Evolutionary conservation across 2,113 vertebrate species (phyloP).

Genomic region (Thalassoma bifasciatum): DNA sequence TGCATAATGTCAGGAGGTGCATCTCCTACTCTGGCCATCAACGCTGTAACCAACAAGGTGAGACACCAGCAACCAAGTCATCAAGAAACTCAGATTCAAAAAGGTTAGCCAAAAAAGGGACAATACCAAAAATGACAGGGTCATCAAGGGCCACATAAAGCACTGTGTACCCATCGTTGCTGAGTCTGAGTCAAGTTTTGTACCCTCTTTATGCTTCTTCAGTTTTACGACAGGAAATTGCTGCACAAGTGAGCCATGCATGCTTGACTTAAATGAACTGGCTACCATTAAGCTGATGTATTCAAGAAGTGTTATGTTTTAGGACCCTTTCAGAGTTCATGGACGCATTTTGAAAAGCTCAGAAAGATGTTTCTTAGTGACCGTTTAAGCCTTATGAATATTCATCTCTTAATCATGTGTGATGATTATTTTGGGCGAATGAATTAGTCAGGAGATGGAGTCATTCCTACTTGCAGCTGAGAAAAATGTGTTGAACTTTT

Average conservation of each 20-base stretch:
- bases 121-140: too few relatives aligned
- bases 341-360: neutral
- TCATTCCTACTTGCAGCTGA: constrained; percentile 24
- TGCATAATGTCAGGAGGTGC: constrained; percentile 90
- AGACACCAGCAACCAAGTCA: neutral
- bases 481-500: constrained; percentile 25
- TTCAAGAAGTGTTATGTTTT: neutral
- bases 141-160: neutral
- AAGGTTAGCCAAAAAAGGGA: too few relatives aligned
- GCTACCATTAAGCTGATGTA: neutral
- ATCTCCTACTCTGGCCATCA: constrained; percentile 89
- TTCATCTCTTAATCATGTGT: constrained; percentile 11
- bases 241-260: too few relatives aligned
- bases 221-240: neutral
- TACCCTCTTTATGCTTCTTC: neutral
- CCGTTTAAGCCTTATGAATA: constrained; percentile 9
- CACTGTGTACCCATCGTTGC: too few relatives aligned
- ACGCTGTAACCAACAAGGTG: constrained; percentile 91
- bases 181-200: neutral
- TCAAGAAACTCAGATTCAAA: neutral
- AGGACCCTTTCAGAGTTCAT: neutral
- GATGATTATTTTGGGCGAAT: constrained; percentile 11
- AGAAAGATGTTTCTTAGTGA: neutral
- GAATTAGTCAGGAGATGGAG: constrained; percentile 24
- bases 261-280: too few relatives aligned